Evolutionary conservation across 2,797 vertebrate species (phyloP).

Genomic region (Onychomys arenicola): DNA sequence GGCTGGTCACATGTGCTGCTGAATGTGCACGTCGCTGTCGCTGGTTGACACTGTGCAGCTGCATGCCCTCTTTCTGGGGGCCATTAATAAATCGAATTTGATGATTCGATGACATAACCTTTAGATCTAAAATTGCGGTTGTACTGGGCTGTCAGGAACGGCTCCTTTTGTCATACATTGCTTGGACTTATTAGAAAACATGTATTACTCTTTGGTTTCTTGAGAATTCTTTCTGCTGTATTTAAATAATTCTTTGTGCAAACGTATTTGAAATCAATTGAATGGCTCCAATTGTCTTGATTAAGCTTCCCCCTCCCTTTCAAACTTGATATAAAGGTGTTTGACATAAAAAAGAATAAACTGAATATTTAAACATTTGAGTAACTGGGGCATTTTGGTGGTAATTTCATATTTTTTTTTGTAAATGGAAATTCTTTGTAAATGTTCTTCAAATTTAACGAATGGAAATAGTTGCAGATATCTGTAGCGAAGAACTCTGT

Average conservation of each 20-base stretch:
- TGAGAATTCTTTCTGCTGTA: conserved; percentile 31
- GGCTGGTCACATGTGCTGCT: not conserved
- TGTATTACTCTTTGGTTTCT: conserved; percentile 37
- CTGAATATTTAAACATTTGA: conserved; percentile 58
- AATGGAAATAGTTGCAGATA: conserved; percentile 38
- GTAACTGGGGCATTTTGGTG: conserved; percentile 39
- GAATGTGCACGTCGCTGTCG: not conserved
- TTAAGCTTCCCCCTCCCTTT: conserved; percentile 45
- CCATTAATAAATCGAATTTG: conserved; percentile 69
- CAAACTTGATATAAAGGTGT: conserved; percentile 21
- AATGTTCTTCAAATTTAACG: conserved; percentile 46
- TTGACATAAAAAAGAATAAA: conserved; percentile 46
- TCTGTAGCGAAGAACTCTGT: conserved; percentile 18
- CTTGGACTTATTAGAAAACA: conserved; percentile 70
- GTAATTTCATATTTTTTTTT: conserved; percentile 1
- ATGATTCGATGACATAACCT: conserved; percentile 80
- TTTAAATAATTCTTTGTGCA: conserved; percentile 68
- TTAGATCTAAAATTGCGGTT: conserved; percentile 74
- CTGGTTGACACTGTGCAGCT: not conserved
- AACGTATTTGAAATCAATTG: conserved; percentile 60
- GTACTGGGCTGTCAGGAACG: conserved; percentile 65
- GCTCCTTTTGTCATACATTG: conserved; percentile 49
- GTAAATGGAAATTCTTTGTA: conserved; percentile 49
- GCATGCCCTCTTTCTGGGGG: conserved; percentile 23
- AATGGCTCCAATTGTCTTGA: conserved; percentile 38